Evolutionary conservation across 2,113 vertebrate species (phyloP), one percentile per base, ranked within the genome.

Genomic region (Eidolon helvum): DNA sequence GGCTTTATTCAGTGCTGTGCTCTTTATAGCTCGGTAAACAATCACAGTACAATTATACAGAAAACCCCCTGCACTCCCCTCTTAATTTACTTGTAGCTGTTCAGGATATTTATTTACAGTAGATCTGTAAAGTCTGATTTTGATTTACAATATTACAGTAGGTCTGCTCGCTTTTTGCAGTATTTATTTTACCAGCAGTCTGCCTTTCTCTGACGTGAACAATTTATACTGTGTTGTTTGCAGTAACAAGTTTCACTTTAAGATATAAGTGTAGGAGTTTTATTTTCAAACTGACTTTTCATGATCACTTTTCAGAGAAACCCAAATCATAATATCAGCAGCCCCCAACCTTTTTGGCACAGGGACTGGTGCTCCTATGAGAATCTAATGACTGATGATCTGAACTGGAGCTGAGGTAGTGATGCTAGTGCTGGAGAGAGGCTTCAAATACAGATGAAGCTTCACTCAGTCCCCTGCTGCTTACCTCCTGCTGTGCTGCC

Each of bases 1-100:
- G 61, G 53, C 59, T n/a, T 66, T 57, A 94, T 48, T 10, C 30
- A 79, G 2, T 21, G 6, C 11, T 45, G 7, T 82, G 21, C 22
- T 91, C 79, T 89, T 79, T 55, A 74, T 89, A 69, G 48, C 88
- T 94, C 75, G 55, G 15, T 59, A 71, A 95, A 75, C 12, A 92
- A 33, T 74, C 48, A 10, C 45, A 86, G 38, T 80, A 65, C 72
- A 79, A 0, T 92, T 65, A 77, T 38, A 40, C 35, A 86, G 12
- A 21, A 55, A 66, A 72, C 43, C 48, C n/a, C 5, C 16, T 72
- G 57, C 2, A 69, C 18, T 94, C 0, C 61, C 10, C 5, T 40
- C 7, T 69, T 85, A 57, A 22, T 69, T 94, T 78, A 57, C 72
- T 74, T 1, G 30, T 55, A 9, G 7, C n/a, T 77, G 22, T 38